Conservation (phyloP, 2,797 vertebrate genomes). For the Ctenopoma kingsleyae region DNA sequence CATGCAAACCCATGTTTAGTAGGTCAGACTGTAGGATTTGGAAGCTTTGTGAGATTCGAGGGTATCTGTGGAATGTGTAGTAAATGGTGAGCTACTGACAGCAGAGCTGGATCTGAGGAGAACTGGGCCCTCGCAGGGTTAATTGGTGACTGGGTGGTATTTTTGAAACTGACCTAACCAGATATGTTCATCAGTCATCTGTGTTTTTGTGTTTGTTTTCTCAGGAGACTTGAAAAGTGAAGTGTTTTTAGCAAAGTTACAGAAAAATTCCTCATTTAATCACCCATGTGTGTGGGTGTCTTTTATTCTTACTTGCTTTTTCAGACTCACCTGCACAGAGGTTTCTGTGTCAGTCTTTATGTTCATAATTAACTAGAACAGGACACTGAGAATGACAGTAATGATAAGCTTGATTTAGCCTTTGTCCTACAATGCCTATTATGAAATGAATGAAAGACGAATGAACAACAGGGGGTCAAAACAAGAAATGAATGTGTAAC, state of each 20-base stretch:
- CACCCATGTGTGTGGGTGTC: no score
- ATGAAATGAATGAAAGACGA: slow-evolving; percentile 2
- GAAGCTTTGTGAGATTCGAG: slow-evolving; percentile 30
- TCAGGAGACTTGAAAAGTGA: no score
- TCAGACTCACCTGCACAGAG: background rate
- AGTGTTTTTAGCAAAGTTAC: background rate
- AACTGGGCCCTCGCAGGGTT: slow-evolving; percentile 24
- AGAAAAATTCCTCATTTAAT: no score
- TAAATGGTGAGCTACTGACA: slow-evolving; percentile 53
- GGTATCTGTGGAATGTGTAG: slow-evolving; percentile 61
- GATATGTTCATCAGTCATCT: no score
- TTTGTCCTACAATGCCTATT: background rate
- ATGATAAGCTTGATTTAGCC: background rate
- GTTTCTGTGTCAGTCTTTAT: slow-evolving; percentile 31
- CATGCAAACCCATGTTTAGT: slow-evolving; percentile 16
- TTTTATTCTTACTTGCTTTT: background rate
- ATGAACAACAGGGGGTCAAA: background rate
- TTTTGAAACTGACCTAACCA: slow-evolving; percentile 3
- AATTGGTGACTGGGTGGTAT: slow-evolving; percentile 36
- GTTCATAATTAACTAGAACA: slow-evolving; percentile 54
- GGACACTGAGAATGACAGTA: slow-evolving; percentile 7
- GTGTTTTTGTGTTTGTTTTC: background rate
- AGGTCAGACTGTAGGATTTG: slow-evolving; percentile 24
- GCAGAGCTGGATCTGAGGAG: slow-evolving; percentile 23
- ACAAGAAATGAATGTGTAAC: no score